Evolutionary conservation across 2,888 invertebrate genomes (phyloP).

Genomic region (Brachyptera putata): DNA sequence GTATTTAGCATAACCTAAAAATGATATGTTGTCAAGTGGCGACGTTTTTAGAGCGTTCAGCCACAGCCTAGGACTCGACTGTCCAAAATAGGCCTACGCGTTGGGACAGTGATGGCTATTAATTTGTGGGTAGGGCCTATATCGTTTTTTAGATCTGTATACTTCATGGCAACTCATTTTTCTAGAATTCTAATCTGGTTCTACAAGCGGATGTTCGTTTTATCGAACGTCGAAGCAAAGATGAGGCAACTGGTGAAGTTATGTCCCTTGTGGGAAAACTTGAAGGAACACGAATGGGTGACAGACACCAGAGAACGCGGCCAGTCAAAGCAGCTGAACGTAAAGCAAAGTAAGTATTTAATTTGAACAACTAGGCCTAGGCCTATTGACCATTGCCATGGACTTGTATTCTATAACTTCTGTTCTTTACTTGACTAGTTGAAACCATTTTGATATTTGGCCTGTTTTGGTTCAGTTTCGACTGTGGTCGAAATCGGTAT

Average conservation of each 20-base stretch:
- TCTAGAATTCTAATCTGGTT: conserved; percentile 99
- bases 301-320: conserved; percentile 85
- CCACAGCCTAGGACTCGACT: too few species aligned
- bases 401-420: background rate
- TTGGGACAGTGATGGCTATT: too few species aligned
- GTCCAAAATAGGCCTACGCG: too few species aligned
- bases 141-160: background rate
- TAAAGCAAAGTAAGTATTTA: conserved; percentile 73
- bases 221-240: conserved; percentile 91
- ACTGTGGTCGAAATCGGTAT: too few species aligned
- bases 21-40: background rate
- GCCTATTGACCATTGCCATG: background rate
- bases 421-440: background rate
- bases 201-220: conserved; percentile 97
- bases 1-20: background rate
- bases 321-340: conserved; percentile 92
- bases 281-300: conserved; percentile 91
- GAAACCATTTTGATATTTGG: too few species aligned
- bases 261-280: conserved; percentile 91
- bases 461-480: too few species aligned
- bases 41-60: background rate
- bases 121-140: background rate
- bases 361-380: too few species aligned
- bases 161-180: conserved; percentile 38
- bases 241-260: conserved; percentile 99